Base-by-base conservation (phyloP, 2,113 vertebrate species). In the Bagarius yarrelli region DNA sequence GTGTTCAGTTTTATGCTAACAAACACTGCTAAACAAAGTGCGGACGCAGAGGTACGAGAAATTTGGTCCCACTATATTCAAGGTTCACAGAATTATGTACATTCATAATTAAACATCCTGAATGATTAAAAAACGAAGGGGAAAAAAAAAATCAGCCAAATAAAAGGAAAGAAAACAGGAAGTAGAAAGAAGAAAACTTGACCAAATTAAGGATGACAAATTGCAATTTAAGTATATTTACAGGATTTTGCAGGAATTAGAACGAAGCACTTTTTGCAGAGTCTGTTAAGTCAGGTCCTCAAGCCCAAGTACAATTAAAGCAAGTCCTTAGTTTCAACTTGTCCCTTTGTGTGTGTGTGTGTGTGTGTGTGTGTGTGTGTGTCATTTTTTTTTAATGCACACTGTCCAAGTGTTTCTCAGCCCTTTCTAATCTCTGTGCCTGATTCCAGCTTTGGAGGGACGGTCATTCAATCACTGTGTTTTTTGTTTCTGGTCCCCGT, bases 21-120 rank as follows among this genome's bases (percentile, higher is more conserved):
- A 53, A 52, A 2, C 27, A 52, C 27, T 1, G 12, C 19, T 40
- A 78, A 78, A 67, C 81, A 25, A 19, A n/a, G 77, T 82, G 87
- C 82, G 83, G 66, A 87, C 72, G 83, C 60, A 67, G 73, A 85
- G 53, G 83, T 91, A 89, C 81, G 81, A 90, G 85, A 76, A 72
- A 85, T 93, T 97, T 96, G 95, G 95, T 97, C 95, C 94, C 94
- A 92, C 92, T 90, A 88, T 88, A 82, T 87, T 88, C 85, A 90
- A 88, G 92, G 94, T 94, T 93, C 87, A 85, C 93, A 94, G 95
- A 93, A 88, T 96, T 95, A 95, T 92, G 93, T 95, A 98, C 96
- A 98, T 96, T 97, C 95, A 95, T 81, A 87, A 84, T 87, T 93
- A 90, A 92, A 91, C 91, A 90, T 92, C 93, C 92, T 57, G 57